Conservation (phyloP, 2,797 vertebrate species). For the Tokudaia tokunoshimensis region DNA sequence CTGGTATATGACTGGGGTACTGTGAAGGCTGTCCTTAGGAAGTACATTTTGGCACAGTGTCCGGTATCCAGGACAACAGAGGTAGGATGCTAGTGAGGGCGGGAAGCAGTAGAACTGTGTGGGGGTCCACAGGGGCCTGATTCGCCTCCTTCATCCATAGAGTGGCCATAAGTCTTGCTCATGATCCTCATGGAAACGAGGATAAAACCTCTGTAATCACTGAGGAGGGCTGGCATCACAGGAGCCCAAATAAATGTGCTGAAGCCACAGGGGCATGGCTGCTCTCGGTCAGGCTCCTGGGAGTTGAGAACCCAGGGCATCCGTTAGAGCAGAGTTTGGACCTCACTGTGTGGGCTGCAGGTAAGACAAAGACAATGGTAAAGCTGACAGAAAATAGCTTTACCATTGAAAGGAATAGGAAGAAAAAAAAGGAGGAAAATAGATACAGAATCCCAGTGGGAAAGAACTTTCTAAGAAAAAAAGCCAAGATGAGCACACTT, state of each 20-base stretch:
- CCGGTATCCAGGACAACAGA: background rate
- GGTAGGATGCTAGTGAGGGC: background rate
- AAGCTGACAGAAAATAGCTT: background rate
- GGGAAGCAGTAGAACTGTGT: background rate
- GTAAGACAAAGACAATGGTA: background rate
- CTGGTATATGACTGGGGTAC: background rate
- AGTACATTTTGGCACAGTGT: background rate
- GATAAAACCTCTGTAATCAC: background rate
- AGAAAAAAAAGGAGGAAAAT: slow-evolving; percentile 47
- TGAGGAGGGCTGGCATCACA: background rate
- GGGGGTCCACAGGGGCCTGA: too few relatives aligned
- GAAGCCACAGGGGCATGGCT: background rate
- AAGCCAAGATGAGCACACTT: background rate
- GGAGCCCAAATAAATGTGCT: background rate
- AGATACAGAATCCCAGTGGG: background rate
- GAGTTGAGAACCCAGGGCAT: background rate
- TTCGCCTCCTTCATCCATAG: background rate
- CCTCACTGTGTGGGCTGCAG: too few relatives aligned
- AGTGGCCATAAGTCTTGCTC: background rate
- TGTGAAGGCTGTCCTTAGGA: background rate
- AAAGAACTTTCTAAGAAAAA: slow-evolving; percentile 57
- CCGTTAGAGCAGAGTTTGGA: background rate
- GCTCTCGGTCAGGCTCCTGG: background rate
- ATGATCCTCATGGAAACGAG: background rate
- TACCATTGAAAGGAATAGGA: background rate